Percentiles rank a stretch among this genome's conserved stretches.
These are phyloP conservation scores for Caerostris darwini DNA, from an alignment of 1,140 invertebrate genomes.

Conservation along the genomic window DNA sequence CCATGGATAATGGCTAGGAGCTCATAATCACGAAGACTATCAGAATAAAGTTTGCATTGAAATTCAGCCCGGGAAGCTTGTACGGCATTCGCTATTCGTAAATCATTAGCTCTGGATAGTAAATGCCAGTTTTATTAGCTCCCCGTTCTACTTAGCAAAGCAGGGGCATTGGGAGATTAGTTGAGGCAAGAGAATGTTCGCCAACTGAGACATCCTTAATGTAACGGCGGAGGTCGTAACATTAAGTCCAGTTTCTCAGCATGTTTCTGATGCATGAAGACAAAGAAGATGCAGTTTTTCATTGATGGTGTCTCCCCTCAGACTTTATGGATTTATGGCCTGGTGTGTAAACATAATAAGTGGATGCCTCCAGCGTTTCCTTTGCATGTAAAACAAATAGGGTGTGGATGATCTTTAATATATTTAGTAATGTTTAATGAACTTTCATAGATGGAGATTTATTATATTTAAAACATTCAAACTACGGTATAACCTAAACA, in stretches of 20 bases:
- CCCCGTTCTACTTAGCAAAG: neutral
- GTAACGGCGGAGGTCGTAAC: neutral
- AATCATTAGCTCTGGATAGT: constrained; percentile 48
- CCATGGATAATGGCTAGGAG: neutral
- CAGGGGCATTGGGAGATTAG: constrained; percentile 5
- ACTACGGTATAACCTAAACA: no score
- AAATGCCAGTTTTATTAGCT: constrained; percentile 67
- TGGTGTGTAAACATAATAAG: constrained; percentile 1
- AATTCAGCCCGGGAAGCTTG: neutral
- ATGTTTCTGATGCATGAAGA: neutral
- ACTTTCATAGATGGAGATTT: no score
- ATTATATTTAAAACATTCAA: no score
- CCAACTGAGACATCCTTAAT: constrained; percentile 28
- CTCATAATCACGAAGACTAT: constrained; percentile 35
- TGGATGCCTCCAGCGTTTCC: neutral
- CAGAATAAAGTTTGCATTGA: constrained; percentile 41
- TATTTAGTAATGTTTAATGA: no score
- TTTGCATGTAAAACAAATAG: neutral
- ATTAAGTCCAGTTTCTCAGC: constrained; percentile 18
- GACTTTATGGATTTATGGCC: constrained; percentile 21
- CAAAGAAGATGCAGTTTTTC: constrained; percentile 28
- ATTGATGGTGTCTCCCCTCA: neutral
- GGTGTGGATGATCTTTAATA: neutral
- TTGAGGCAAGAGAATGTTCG: neutral
- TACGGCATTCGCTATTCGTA: constrained; percentile 20